Base-by-base conservation (phyloP, 2,888 invertebrate species). In the Plebejus melissa region DNA sequence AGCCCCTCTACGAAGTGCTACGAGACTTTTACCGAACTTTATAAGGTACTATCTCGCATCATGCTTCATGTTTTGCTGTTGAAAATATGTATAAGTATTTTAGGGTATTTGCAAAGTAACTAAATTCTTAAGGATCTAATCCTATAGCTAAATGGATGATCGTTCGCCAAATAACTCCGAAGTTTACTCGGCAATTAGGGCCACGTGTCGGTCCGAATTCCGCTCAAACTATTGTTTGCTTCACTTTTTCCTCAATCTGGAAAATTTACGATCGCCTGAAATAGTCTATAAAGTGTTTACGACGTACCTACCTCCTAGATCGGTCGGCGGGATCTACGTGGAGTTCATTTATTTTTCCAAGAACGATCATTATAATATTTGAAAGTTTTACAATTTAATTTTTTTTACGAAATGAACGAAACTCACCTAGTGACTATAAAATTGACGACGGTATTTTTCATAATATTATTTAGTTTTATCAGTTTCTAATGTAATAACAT, bases 1-100 rank as follows among this genome's bases (percentile, higher is more conserved):
- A 80, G 80, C 78, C 46, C 57, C 41, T 76, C 80, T 80, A 80
- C 80, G 78, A 65, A 74, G 70, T 74, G 77, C 78, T 78, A 78
- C 80, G 78, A 28, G 32, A 50, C 22, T 28, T 41, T 69, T 28
- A 41, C 41, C 6, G 4, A 70, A 28, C 60, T 60, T 60, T 60
- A 11, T 28, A 9, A 28, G 60, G 28, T 28, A 28, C 22, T 22
- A 22, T 22, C 22, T 11, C 28, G 22, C 4, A 58, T 7, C 58
- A 22, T 22, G 22, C 22, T 58, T 22, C 6, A 9, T 22, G 22
- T 9, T 58, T 58, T n/a, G 22, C 58, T 22, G 9, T 58, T 58
- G 3, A 46, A 9, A 41, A 50, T 50, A 50, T 13, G 22, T 22
- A 46, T 11, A 46, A 46, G 5, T 46, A 46, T 54, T 4, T 4